These are phyloP conservation scores for Myotis davidii DNA, from an alignment of 2,113 vertebrate genomes.

Conservation along the genomic window DNA sequence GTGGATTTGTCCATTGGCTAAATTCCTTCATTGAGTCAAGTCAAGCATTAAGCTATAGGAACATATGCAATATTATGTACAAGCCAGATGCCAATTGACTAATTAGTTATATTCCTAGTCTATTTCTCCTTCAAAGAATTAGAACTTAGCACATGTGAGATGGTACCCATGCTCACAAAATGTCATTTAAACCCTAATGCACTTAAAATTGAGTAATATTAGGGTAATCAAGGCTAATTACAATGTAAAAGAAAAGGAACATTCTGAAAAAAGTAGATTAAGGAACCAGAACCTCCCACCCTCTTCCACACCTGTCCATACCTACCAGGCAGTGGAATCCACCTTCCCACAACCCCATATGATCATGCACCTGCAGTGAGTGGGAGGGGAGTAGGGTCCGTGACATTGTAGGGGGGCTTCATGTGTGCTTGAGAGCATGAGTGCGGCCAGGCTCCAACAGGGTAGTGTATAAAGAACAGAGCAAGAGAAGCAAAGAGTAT, in stretches of 20 bases:
- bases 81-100: background rate
- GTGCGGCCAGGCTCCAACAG: background rate
- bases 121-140: background rate
- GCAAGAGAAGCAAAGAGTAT: background rate
- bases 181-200: background rate
- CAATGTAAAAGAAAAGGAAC: background rate
- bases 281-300: background rate
- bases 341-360: background rate
- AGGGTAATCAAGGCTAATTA: background rate
- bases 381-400: no score
- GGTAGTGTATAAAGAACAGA: background rate
- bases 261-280: background rate
- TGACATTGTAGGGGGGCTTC: background rate
- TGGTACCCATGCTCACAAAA: background rate
- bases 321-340: background rate
- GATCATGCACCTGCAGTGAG: background rate
- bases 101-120: background rate
- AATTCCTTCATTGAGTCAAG: background rate
- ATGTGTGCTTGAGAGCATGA: background rate
- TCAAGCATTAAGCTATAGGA: background rate
- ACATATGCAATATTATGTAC: background rate
- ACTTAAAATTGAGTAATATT: background rate
- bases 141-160: conserved; percentile 2
- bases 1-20: background rate
- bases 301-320: background rate